phyloP scores from a whole-genome alignment of 2,888 invertebrate genomes.

The Psococerastis gibbosa region DNA sequence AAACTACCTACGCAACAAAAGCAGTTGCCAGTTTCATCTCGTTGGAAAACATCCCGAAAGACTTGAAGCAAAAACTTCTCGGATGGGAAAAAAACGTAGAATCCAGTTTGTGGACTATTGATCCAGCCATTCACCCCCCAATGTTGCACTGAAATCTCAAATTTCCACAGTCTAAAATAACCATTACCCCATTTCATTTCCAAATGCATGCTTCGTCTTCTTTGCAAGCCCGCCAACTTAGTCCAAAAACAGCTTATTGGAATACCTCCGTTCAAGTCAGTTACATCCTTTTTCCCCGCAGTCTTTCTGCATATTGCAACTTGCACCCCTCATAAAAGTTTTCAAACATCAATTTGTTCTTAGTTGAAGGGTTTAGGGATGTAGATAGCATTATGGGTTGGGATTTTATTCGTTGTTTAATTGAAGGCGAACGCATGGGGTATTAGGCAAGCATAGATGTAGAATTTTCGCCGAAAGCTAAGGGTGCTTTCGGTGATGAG shows the following conservation, averaged over 20 bases:
- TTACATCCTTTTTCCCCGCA: constrained; percentile 5
- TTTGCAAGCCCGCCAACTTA: not conserved
- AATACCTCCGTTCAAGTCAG: not conserved
- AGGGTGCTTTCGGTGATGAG: too few species aligned
- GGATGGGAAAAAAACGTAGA: not conserved
- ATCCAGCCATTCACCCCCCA: not conserved
- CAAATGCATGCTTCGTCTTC: not conserved
- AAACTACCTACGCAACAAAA: too few species aligned
- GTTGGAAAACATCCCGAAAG: too few species aligned
- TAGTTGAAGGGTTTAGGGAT: not conserved
- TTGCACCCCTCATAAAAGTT: constrained; percentile 10
- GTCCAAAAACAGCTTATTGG: not conserved
- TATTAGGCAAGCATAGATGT: not conserved
- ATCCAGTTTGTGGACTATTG: not conserved
- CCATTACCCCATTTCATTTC: not conserved
- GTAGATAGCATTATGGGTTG: too few species aligned
- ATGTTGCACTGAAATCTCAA: not conserved
- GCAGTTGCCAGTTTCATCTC: too few species aligned
- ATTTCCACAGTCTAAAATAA: not conserved
- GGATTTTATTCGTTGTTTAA: not conserved
- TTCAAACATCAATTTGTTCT: not conserved
- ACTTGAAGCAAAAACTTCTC: not conserved
- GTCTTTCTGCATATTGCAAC: constrained; percentile 9
- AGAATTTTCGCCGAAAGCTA: not conserved
- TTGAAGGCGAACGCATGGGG: not conserved